A percentile compares a stretch with the other conserved stretches of the same genome.
phyloP scores from a whole-genome alignment of 2,888 invertebrate genomes.

The Hoplodrina ambigua region DNA sequence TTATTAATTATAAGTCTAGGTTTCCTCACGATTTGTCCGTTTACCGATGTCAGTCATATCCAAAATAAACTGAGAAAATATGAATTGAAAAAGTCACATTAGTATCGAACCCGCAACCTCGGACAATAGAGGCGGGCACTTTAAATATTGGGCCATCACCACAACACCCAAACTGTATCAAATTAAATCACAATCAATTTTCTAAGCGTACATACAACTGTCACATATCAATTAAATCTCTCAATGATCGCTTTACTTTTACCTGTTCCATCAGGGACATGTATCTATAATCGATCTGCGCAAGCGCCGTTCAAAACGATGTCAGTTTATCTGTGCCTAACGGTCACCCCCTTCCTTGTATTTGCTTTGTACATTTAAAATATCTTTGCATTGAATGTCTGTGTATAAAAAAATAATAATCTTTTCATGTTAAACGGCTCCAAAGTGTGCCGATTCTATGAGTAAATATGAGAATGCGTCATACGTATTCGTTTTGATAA shows the following conservation, averaged over 20 bases:
- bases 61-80: too few relatives aligned
- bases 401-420: constrained; percentile 56
- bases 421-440: constrained; percentile 49
- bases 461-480: constrained; percentile 54
- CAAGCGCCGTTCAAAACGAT: constrained; percentile 72
- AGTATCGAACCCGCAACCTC: too few relatives aligned
- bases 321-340: constrained; percentile 85
- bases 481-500: constrained; percentile 54
- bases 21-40: too few relatives aligned
- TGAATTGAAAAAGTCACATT: too few relatives aligned
- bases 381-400: constrained; percentile 63
- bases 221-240: constrained; percentile 1
- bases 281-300: constrained; percentile 45
- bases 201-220: neutral
- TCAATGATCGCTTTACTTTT: neutral
- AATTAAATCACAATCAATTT: neutral
- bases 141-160: neutral
- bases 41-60: too few relatives aligned
- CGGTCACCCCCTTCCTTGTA: constrained; percentile 77
- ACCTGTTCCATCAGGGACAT: constrained; percentile 29
- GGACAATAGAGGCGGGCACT: too few relatives aligned
- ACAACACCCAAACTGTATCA: constrained; percentile 13
- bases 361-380: constrained; percentile 76
- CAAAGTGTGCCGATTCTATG: constrained; percentile 46
- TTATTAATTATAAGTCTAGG: too few relatives aligned